Conservation (phyloP, 64 coral and sea anemone genomes). For the Porites lutea region DNA sequence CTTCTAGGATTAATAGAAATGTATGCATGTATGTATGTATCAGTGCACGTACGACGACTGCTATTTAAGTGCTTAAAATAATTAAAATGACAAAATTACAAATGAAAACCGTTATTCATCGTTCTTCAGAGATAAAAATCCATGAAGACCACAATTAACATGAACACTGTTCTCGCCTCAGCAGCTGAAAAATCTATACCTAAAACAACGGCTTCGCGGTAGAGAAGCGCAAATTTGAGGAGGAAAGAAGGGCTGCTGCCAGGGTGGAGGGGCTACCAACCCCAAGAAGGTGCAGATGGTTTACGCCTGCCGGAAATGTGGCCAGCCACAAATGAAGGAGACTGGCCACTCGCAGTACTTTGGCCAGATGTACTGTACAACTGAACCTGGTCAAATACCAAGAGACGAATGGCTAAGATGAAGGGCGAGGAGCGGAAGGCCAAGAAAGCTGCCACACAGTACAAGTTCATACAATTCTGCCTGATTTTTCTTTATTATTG, state of each 20-base stretch:
- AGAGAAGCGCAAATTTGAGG: neutral
- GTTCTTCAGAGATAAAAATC: too few relatives aligned
- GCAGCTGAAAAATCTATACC: too few relatives aligned
- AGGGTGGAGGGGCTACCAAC: neutral
- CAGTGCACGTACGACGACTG: too few relatives aligned
- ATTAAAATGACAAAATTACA: too few relatives aligned
- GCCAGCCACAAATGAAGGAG: neutral
- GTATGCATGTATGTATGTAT: too few relatives aligned
- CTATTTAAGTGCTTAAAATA: too few relatives aligned
- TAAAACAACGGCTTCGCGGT: neutral
- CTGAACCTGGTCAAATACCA: neutral
- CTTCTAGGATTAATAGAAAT: too few relatives aligned
- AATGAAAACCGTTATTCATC: too few relatives aligned
- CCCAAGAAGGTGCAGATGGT: neutral
- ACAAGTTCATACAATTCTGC: too few relatives aligned
- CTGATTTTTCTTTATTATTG: too few relatives aligned
- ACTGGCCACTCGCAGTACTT: neutral
- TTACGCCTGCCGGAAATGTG: neutral
- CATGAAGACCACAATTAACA: too few relatives aligned
- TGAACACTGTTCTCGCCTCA: too few relatives aligned
- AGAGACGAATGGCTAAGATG: neutral
- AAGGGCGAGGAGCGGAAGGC: neutral
- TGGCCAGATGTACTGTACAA: slow-evolving; percentile 17
- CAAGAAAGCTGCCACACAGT: neutral
- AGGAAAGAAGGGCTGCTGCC: neutral